Base-by-base conservation (phyloP, 2,113 vertebrate genomes). In the Apteryx mantelli region DNA sequence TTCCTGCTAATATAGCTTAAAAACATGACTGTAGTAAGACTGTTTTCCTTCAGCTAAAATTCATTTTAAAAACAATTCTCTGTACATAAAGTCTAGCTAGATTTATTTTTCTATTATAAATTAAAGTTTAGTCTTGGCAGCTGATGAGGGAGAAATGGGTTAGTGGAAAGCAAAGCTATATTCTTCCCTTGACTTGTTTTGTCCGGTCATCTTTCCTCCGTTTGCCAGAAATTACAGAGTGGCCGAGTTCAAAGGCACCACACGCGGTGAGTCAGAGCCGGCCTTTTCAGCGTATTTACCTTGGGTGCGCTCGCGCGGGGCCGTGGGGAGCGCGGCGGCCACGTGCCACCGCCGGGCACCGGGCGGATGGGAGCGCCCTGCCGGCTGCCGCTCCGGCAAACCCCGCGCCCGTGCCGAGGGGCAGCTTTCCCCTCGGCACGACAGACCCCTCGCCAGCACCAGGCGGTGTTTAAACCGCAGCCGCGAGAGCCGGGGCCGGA, bases 41-140 rank as follows among this genome's bases (percentile, higher is more conserved):
- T 88, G 58, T 78, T 91, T 96, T 96, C 60, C 64, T 88, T 88
- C 71, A 78, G 69, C 70, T 44, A 44, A 82, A 85, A 73, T 42
- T 53, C 18, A 86, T 91, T 91, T 83, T 21, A 56, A 81, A 87
- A 95, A 69, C 55, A 92, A 80, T 60, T 87, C 21, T 81, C 48
- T 88, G 52, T 38, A 82, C 28, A 26, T 69, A 76, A 87, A 86
- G 20, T 42, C 79, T 15, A 68, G 48, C 25, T 73, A 89, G 71
- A 88, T 86, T 95, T 95, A 90, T 95, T 96, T 95, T 95, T 77
- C 71, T 84, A 36, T 68, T 86, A 82, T 75, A 90, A 97, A 91
- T 52, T 86, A 46, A 90, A 95, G 79, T 83, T 96, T 68, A 73
- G 52, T 88, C 75, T 89, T 96, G 95, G 93, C 89, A 93, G 91